Percentiles rank a stretch among this genome's conserved stretches.
Conservation (phyloP, 2,113 vertebrate species). For the Girardinichthys multiradiatus region DNA sequence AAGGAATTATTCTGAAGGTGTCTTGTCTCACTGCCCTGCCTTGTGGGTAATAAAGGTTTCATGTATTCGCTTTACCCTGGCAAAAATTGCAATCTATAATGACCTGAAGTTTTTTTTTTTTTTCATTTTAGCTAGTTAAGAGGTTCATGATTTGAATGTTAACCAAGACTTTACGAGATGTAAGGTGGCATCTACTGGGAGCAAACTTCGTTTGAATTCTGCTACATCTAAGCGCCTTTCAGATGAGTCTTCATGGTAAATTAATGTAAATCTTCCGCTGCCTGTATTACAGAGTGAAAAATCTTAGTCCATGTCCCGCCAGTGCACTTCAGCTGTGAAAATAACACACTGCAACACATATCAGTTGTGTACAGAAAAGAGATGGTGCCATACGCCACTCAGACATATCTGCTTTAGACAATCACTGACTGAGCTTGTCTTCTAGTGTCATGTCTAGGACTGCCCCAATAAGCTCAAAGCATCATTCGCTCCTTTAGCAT, state of each 20-base stretch:
- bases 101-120: constrained; percentile 82
- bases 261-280: constrained; percentile 36
- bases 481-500: constrained; percentile 52
- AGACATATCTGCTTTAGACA: constrained; percentile 32
- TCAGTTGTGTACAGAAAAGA: constrained; percentile 4
- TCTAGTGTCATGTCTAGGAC: constrained; percentile 28
- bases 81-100: constrained; percentile 83
- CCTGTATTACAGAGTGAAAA: constrained; percentile 26
- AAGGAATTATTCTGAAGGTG: constrained; percentile 78
- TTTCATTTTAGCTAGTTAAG: constrained; percentile 76
- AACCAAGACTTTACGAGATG: constrained; percentile 68
- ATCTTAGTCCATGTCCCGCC: constrained; percentile 16
- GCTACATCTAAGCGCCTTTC: constrained; percentile 25
- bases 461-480: constrained; percentile 36
- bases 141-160: constrained; percentile 80
- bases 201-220: constrained; percentile 66
- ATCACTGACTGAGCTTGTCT: constrained; percentile 36
- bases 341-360: constrained; percentile 15
- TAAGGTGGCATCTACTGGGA: constrained; percentile 56
- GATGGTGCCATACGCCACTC: constrained; percentile 6
- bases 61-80: constrained; percentile 83
- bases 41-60: constrained; percentile 86
- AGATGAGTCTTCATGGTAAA: constrained; percentile 43
- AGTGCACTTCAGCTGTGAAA: constrained; percentile 4
- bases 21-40: constrained; percentile 72